A percentile compares a stretch with the other conserved stretches of the same genome.
phyloP scores from a whole-genome alignment of 2,888 invertebrate genomes.

The Orchestes rusci region DNA sequence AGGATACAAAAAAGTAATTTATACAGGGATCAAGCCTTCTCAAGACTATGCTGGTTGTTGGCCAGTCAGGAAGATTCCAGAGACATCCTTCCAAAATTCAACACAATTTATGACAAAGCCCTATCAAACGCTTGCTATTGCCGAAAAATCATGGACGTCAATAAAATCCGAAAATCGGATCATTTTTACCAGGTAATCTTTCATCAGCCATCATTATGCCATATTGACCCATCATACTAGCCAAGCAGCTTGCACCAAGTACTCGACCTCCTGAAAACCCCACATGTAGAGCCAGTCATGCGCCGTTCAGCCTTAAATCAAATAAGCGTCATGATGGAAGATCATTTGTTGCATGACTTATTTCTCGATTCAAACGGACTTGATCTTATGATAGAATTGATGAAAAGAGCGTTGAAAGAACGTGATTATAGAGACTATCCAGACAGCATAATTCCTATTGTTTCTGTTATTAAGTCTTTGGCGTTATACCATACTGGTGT shows the following conservation, averaged over 20 bases:
- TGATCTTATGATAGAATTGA: conserved; percentile 45
- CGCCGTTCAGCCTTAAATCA: conserved; percentile 62
- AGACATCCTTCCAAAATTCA: conserved; percentile 45
- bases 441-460: conserved; percentile 47
- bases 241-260: conserved; percentile 46
- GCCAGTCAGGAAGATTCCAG: conserved; percentile 43
- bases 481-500: conserved; percentile 50
- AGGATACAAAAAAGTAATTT: neutral
- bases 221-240: no score
- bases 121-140: conserved; percentile 44
- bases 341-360: conserved; percentile 52
- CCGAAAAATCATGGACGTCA: conserved; percentile 39
- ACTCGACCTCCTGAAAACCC: conserved; percentile 39
- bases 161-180: conserved; percentile 34
- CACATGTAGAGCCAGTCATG: conserved; percentile 55
- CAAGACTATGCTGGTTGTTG: conserved; percentile 48
- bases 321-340: conserved; percentile 59
- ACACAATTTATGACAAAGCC: conserved; percentile 45
- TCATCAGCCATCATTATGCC: no score
- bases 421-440: conserved; percentile 47
- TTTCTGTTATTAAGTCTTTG: conserved; percentile 46
- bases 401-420: conserved; percentile 44
- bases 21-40: conserved; percentile 46
- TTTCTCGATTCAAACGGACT: conserved; percentile 55
- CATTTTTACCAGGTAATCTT: conserved; percentile 42